These are phyloP conservation scores for Drosophila parabipectinata DNA, from an alignment of 1,140 invertebrate species.

Conservation along the genomic window DNA sequence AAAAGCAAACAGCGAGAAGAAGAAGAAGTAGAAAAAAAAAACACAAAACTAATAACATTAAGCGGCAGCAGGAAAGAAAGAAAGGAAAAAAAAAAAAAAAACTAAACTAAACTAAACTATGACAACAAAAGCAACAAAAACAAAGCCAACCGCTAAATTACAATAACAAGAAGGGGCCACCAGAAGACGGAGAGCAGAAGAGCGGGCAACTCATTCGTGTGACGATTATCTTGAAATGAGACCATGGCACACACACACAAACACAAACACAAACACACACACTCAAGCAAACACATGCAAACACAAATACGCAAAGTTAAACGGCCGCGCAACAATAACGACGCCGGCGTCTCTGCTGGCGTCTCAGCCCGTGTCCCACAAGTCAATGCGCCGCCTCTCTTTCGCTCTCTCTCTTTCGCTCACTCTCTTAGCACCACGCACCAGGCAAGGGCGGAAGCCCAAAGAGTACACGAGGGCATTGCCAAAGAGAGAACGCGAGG, in stretches of 20 bases:
- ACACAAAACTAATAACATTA: constrained; percentile 71
- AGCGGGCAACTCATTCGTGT: constrained; percentile 62
- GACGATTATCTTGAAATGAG: constrained; percentile 81
- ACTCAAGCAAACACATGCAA: constrained; percentile 15
- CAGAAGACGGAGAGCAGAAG: constrained; percentile 7
- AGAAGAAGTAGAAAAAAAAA: not conserved
- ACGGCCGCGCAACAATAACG: constrained; percentile 78
- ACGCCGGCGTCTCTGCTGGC: constrained; percentile 35
- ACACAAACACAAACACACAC: constrained; percentile 4
- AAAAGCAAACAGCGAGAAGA: constrained; percentile 29
- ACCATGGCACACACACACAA: constrained; percentile 64
- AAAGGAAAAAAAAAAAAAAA: constrained; percentile 28
- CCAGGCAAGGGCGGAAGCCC: constrained; percentile 72
- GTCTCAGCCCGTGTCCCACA: constrained; percentile 61
- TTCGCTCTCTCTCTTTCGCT: not conserved
- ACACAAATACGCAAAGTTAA: constrained; percentile 59
- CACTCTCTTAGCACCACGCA: constrained; percentile 24
- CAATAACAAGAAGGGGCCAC: constrained; percentile 48
- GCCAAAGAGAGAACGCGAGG: constrained; percentile 55
- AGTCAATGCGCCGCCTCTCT: constrained; percentile 59
- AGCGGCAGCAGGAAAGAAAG: constrained; percentile 43
- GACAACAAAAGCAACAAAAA: constrained; percentile 31
- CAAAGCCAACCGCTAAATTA: constrained; percentile 71
- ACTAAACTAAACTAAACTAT: constrained; percentile 28
- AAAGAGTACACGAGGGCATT: constrained; percentile 22